Conservation (phyloP, 2,113 vertebrate species). For the Rhinogobius similis region DNA sequence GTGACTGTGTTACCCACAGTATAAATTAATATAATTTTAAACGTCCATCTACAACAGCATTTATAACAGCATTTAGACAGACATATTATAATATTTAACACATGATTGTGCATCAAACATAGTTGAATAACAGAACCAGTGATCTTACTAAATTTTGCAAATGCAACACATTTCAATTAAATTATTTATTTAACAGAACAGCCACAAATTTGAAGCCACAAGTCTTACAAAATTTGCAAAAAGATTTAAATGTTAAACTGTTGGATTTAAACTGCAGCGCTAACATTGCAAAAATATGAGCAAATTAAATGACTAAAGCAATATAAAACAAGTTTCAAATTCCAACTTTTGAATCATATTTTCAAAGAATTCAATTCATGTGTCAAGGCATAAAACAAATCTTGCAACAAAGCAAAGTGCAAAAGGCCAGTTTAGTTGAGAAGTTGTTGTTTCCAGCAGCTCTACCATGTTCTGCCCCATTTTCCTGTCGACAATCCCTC, state of each 20-base stretch:
- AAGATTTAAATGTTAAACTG: too few relatives aligned
- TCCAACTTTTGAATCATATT: background rate
- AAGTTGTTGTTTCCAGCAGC: constrained; percentile 54
- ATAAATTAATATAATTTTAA: background rate
- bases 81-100: background rate
- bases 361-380: constrained; percentile 4
- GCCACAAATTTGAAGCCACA: too few relatives aligned
- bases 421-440: constrained; percentile 24
- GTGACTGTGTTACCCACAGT: background rate
- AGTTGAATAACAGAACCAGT: background rate
- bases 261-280: too few relatives aligned
- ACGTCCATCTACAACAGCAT: background rate
- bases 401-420: constrained; percentile 23
- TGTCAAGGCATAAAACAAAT: constrained; percentile 16
- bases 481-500: constrained; percentile 71
- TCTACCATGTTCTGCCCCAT: constrained; percentile 72
- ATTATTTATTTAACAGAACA: too few relatives aligned
- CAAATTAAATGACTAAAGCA: background rate
- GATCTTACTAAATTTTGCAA: background rate
- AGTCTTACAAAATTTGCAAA: too few relatives aligned
- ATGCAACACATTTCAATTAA: background rate
- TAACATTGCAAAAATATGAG: background rate
- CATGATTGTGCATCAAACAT: background rate
- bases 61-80: background rate
- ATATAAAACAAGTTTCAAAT: background rate